Percentiles rank a stretch among this genome's conserved stretches.
Evolutionary conservation across 2,888 invertebrate genomes (phyloP).

Genomic region (Pollenia angustigena): DNA sequence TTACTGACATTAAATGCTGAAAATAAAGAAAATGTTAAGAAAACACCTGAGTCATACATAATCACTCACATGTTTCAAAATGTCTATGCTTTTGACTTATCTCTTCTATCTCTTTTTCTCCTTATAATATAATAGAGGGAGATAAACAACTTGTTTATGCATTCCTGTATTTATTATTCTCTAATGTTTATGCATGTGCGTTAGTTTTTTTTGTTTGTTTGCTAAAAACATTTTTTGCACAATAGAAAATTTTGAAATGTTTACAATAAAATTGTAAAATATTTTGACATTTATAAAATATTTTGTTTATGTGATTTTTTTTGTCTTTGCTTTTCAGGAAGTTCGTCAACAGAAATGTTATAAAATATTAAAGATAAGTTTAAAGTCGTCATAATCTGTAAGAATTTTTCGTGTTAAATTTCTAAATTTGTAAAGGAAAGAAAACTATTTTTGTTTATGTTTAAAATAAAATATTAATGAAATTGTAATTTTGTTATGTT

Average conservation of each 20-base stretch:
- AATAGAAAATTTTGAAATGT: constrained; percentile 57
- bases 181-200: background rate
- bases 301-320: constrained; percentile 8
- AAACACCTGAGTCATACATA: constrained; percentile 72
- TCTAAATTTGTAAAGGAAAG: too few species aligned
- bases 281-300: constrained; percentile 55
- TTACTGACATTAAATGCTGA: constrained; percentile 23
- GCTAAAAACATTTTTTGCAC: constrained; percentile 3
- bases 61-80: constrained; percentile 58
- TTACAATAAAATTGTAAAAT: constrained; percentile 58
- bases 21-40: constrained; percentile 51
- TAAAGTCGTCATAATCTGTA: background rate
- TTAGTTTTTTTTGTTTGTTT: background rate
- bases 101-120: background rate
- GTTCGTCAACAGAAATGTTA: constrained; percentile 30
- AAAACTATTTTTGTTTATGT: too few species aligned
- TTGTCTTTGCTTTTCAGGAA: background rate
- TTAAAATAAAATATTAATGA: too few species aligned
- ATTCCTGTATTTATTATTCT: constrained; percentile 1
- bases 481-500: too few species aligned
- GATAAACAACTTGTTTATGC: background rate
- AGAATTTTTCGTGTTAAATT: background rate
- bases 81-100: background rate
- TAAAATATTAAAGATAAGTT: constrained; percentile 32
- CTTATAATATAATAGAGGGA: background rate